Evolutionary conservation across 2,797 vertebrate genomes (phyloP), one percentile per base, ranked within the genome.

Genomic region (Semaprochilodus insignis): DNA sequence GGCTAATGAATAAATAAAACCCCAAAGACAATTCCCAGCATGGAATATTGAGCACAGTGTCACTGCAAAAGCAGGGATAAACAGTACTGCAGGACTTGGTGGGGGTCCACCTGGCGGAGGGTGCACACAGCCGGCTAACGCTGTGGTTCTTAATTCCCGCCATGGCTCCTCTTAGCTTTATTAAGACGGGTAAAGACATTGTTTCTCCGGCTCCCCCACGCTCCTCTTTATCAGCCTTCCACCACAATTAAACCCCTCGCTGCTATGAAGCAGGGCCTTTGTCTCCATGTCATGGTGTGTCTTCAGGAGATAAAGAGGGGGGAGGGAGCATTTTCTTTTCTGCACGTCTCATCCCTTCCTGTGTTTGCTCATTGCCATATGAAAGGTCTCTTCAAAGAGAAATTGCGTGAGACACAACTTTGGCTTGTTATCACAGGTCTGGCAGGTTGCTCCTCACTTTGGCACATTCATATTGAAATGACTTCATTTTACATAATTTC

Each of bases 211-310:
- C 84, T 83, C 57, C 82, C 75, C 69, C 81, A 77, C 67, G 52
- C 59, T 86, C 65, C 69, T 62, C 84, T 86, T 70, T 86, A 88
- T 88, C 89, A 80, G 72, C 82, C 59, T 82, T 74, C 80, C 65
- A 80, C 78, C 86, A 90, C 88, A 83, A 85, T 83, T 82, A 88
- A 87, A 88, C 80, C 87, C 80, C 83, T 84, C 51, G 81, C 83
- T 73, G 80, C 80, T 85, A 77, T 83, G 74, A 60, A 82, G 85
- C 78, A 78, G 62, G 78, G 80, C 62, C 74, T 88, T 90, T 91
- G 88, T 89, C 86, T 86, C 82, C 52, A 62, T 89, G 89, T 89
- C 89, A 88, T 79, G 83, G 88, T 88, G 90, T 89, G 90, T 88
- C 86, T 85, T 83, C 65, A 71, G 55, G 62, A 86, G 90, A 90